Evolutionary conservation across 2,888 invertebrate genomes (phyloP).

Genomic region (Drosophila macrospina): DNA sequence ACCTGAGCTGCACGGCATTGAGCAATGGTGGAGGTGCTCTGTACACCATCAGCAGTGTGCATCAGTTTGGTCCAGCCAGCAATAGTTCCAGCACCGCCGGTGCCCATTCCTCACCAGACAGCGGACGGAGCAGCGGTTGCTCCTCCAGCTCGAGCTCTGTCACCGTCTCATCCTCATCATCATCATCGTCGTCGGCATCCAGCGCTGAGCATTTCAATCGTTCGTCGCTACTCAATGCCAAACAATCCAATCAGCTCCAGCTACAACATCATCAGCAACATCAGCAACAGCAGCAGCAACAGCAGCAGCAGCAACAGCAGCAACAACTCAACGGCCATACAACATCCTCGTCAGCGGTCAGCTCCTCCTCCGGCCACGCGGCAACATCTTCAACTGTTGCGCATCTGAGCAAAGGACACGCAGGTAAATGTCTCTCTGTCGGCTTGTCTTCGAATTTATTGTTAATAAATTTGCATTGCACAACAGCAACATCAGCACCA

Average conservation of each 20-base stretch:
- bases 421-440: constrained; percentile 60
- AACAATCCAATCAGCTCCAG: constrained; percentile 44
- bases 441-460: constrained; percentile 41
- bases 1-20: constrained; percentile 65
- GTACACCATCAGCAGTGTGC: constrained; percentile 83
- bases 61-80: constrained; percentile 83
- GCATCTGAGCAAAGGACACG: constrained; percentile 73
- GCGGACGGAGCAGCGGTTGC: constrained; percentile 76
- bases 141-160: constrained; percentile 68
- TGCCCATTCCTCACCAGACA: constrained; percentile 71
- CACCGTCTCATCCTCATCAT: constrained; percentile 68
- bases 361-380: constrained; percentile 54
- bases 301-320: constrained; percentile 37
- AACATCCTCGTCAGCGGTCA: constrained; percentile 63
- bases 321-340: constrained; percentile 54
- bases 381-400: constrained; percentile 75
- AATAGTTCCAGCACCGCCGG: constrained; percentile 69
- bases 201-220: constrained; percentile 72
- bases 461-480: constrained; percentile 64
- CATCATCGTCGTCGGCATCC: constrained; percentile 73
- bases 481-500: constrained; percentile 35
- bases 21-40: constrained; percentile 85
- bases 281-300: constrained; percentile 43
- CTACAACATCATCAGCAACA: constrained; percentile 48
- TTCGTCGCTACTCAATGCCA: constrained; percentile 55